phyloP scores from a whole-genome alignment of 1,140 invertebrate genomes.

The Cheumatopsyche charites region DNA sequence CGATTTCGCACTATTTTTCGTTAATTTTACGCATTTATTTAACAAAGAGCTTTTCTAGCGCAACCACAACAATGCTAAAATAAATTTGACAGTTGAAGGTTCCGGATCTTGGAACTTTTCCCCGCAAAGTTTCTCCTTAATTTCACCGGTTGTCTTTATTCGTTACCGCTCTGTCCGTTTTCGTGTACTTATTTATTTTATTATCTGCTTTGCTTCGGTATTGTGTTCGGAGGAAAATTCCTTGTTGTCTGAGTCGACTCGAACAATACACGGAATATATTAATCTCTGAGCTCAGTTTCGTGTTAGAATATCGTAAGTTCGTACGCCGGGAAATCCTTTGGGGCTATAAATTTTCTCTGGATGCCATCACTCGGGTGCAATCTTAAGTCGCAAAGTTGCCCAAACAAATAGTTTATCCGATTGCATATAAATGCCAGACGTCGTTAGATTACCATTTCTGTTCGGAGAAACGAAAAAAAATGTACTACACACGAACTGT shows the following conservation, averaged over 20 bases:
- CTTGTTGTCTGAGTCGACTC: too few relatives aligned
- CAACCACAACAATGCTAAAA: not conserved
- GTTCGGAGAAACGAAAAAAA: too few relatives aligned
- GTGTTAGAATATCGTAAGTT: not conserved
- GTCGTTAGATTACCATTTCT: too few relatives aligned
- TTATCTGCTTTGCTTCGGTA: not conserved
- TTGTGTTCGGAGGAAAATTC: too few relatives aligned
- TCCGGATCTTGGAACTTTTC: not conserved
- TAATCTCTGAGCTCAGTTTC: not conserved
- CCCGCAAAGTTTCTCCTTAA: not conserved
- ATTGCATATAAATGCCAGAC: not conserved
- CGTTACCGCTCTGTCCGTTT: not conserved
- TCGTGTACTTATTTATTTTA: conserved; percentile 14
- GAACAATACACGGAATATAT: not conserved
- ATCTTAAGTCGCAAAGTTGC: not conserved
- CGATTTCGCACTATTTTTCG: too few relatives aligned
- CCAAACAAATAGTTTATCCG: not conserved
- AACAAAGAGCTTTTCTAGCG: too few relatives aligned
- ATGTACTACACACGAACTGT: too few relatives aligned
- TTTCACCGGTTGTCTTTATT: conserved; percentile 3
- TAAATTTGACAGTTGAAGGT: conserved; percentile 19
- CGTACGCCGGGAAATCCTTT: not conserved
- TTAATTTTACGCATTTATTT: too few relatives aligned
- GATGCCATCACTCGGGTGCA: not conserved
- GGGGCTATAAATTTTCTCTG: not conserved